Evolutionary conservation across 2,113 vertebrate species (phyloP).

Genomic region (Hepsetus odoe): DNA sequence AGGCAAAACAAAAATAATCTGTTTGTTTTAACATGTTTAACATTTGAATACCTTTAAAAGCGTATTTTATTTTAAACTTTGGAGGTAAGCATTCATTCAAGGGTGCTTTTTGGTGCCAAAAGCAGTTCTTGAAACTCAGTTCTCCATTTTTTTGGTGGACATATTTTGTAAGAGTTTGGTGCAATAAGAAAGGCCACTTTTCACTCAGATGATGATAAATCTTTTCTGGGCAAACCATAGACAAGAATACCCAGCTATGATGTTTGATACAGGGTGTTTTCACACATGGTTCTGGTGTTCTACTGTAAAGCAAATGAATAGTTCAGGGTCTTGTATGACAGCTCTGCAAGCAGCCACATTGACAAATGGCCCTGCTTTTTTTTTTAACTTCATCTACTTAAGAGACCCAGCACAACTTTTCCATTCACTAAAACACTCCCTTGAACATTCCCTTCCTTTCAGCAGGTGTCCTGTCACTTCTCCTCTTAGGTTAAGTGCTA

Average conservation of each 20-base stretch:
- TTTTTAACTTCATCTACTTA: constrained; percentile 71
- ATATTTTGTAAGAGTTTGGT: background rate
- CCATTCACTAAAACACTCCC: constrained; percentile 66
- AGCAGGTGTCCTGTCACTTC: constrained; percentile 60
- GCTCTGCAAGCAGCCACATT: constrained; percentile 59
- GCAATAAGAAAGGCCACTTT: background rate
- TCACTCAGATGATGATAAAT: constrained; percentile 14
- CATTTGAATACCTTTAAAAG: too few species aligned
- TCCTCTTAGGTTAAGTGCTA: constrained; percentile 63
- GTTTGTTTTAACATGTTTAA: too few species aligned
- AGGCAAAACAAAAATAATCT: too few species aligned
- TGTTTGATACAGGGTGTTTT: constrained; percentile 62
- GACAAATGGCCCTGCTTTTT: constrained; percentile 67
- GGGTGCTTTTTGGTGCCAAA: background rate
- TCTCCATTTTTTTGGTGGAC: background rate
- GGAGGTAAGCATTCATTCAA: too few species aligned
- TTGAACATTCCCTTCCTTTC: constrained; percentile 59
- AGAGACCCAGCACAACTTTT: constrained; percentile 59
- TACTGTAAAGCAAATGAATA: constrained; percentile 50
- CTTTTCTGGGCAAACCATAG: constrained; percentile 30
- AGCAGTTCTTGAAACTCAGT: background rate
- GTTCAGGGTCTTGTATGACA: constrained; percentile 62
- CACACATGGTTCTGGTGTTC: constrained; percentile 51
- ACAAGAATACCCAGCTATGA: constrained; percentile 40
- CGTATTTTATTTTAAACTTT: too few species aligned